Evolutionary conservation across 2,113 vertebrate genomes (phyloP).

Genomic region (Corythaixoides concolor): DNA sequence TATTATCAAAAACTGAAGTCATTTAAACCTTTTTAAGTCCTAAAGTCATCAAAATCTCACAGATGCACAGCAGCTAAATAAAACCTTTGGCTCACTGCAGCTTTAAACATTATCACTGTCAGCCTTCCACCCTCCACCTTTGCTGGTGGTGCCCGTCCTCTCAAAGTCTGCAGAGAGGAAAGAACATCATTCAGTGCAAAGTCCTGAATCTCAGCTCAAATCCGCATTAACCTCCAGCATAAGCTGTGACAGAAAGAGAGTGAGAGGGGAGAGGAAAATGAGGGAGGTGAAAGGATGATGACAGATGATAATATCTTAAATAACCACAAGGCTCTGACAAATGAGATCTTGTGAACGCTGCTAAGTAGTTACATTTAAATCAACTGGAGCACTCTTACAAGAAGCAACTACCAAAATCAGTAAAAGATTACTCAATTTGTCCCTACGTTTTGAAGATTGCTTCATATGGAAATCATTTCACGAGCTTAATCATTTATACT

Average conservation of each 20-base stretch:
- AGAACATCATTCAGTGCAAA: not conserved
- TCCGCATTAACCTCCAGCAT: not conserved
- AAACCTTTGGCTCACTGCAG: not conserved
- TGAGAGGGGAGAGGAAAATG: not conserved
- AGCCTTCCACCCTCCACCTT: not conserved
- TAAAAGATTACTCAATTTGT: slow-evolving; percentile 36
- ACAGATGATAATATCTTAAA: slow-evolving; percentile 56
- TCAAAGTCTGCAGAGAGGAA: not conserved
- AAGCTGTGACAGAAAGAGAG: not conserved
- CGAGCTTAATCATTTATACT: not conserved
- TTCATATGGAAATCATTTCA: slow-evolving; percentile 29
- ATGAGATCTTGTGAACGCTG: not conserved
- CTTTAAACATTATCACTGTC: not conserved
- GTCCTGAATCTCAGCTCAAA: not conserved
- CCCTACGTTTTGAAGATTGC: not conserved
- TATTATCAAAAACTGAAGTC: not conserved
- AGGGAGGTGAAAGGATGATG: slow-evolving; percentile 50
- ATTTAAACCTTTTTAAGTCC: not conserved
- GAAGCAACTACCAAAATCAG: slow-evolving; percentile 22
- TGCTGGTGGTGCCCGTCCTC: not conserved
- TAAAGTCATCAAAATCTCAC: not conserved
- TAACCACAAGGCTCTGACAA: slow-evolving; percentile 44
- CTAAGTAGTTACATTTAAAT: slow-evolving; percentile 35
- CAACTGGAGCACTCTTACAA: not conserved
- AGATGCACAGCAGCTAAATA: not conserved